A percentile compares a stretch with the other conserved stretches of the same genome.
Evolutionary conservation across 2,797 vertebrate species (phyloP).

Genomic region (Meda fulgida): DNA sequence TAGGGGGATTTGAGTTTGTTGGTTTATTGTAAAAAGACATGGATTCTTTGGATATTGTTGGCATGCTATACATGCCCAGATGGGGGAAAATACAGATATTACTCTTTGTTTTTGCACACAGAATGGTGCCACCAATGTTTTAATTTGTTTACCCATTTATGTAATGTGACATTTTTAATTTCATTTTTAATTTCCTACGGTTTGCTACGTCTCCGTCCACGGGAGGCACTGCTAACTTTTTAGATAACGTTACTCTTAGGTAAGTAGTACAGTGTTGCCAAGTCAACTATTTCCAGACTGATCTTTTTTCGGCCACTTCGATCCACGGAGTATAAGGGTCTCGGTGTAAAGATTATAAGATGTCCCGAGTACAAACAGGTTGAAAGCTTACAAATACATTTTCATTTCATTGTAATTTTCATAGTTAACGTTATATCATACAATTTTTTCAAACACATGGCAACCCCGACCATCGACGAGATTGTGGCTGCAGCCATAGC

Average conservation of each 20-base stretch:
- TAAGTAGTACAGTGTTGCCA: slow-evolving; percentile 21
- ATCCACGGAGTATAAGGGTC: background rate
- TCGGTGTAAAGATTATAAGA: background rate
- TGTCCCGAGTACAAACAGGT: background rate
- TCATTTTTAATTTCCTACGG: background rate
- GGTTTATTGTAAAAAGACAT: background rate
- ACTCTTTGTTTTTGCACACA: too few species aligned
- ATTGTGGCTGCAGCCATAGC: slow-evolving; percentile 61
- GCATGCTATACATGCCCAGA: background rate
- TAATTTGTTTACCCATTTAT: background rate
- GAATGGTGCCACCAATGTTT: background rate
- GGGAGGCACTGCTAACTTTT: background rate
- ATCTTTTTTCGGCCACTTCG: background rate
- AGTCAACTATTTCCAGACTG: background rate
- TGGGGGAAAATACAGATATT: background rate
- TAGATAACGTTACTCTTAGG: background rate
- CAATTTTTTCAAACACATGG: background rate
- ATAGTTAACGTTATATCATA: too few species aligned
- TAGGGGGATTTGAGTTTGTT: slow-evolving; percentile 39
- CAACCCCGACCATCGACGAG: slow-evolving; percentile 23
- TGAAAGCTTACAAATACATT: background rate
- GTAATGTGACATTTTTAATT: background rate
- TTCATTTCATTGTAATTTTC: too few species aligned
- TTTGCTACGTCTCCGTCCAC: background rate
- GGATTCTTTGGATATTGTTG: background rate